Evolutionary conservation across 1,140 invertebrate genomes (phyloP), one percentile per base, ranked within the genome.

Genomic region (Mylabris phalerata): DNA sequence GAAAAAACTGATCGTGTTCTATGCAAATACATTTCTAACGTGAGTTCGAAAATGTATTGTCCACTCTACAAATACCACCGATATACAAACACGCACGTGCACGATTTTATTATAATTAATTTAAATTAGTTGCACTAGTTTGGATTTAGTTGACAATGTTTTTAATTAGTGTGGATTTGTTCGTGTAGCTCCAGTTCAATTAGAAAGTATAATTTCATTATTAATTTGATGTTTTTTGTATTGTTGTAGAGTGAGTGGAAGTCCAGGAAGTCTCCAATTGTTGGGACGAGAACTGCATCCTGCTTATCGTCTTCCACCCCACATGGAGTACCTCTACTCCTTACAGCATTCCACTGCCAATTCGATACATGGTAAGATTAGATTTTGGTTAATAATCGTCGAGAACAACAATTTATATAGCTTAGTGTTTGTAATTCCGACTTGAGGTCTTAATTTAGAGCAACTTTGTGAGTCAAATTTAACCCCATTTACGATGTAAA

Each of bases 271-370:
- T 56, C 68, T 72, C 45, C 68, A 73, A 55, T 65, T 73, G 24
- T 62, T 73, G 9, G 69, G 71, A 48, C 68, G 72, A 65, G 80
- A 81, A 56, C 75, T 82, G 59, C 82, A 81, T 70, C 79, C 81
- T 42, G 80, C 83, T 11, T 86, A 85, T 71, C 75, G 83, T 62
- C 77, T 86, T 65, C 82, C 82, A 26, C 81, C 83, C 56, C 85
- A 85, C 71, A 83, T 85, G 80, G 84, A 86, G 73, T 82, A 84
- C 67, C 76, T 86, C 24, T 85, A 86, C 71, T 81, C 83, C 10
- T 74, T 86, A 32, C 82, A 80, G 64, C 74, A 80, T 69, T 79
- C 79, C 60, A 80, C 80, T 55, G 66, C 70, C 50, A 70, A 73
- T 44, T 82, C 82, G 13, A 76, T 82, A 55, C 78, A 80, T 59